phyloP scores from a whole-genome alignment of 1,140 invertebrate species.

The Aphis craccivora region DNA sequence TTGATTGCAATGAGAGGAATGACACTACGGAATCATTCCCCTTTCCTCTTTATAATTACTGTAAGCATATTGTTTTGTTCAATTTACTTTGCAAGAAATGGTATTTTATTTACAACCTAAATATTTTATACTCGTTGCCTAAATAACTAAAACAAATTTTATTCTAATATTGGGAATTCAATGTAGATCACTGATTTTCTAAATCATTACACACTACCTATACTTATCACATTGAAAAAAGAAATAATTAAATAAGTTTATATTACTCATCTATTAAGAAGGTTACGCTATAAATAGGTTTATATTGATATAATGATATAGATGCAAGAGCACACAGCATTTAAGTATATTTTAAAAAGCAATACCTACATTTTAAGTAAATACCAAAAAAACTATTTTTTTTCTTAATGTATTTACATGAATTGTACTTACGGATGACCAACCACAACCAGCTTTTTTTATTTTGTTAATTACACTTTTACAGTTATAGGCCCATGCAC shows the following conservation, averaged over 20 bases:
- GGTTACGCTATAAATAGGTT: background rate
- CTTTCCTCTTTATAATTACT: background rate
- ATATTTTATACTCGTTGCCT: background rate
- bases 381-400: background rate
- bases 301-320: background rate
- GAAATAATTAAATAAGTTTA: too few species aligned
- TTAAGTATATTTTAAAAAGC: too few species aligned
- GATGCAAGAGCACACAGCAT: background rate
- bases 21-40: background rate
- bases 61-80: background rate
- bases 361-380: too few species aligned
- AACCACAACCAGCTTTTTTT: conserved; percentile 90
- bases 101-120: background rate
- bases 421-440: conserved; percentile 75
- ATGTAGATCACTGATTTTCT: too few species aligned
- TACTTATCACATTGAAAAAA: too few species aligned
- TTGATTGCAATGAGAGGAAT: background rate
- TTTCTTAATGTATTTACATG: background rate
- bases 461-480: conserved; percentile 90
- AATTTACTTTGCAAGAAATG: background rate
- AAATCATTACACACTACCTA: too few species aligned
- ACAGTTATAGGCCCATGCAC: conserved; percentile 90
- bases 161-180: background rate
- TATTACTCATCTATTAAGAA: background rate
- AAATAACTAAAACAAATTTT: background rate